Evolutionary conservation across 2,113 vertebrate genomes (phyloP).

Genomic region (human): DNA sequence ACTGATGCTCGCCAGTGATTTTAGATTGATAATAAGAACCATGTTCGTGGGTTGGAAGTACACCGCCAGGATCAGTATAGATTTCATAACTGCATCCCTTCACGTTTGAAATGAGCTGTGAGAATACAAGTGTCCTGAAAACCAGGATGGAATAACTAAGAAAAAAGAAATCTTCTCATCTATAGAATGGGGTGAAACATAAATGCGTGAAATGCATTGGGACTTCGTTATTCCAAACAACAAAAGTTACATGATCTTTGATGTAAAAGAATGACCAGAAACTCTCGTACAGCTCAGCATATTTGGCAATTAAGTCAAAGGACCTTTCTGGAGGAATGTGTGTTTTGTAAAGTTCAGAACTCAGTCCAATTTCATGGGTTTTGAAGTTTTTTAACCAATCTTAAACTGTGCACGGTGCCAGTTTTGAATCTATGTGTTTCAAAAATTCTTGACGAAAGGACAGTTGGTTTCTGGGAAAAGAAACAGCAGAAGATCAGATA

Average conservation of each 20-base stretch:
- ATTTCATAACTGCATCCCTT: conserved; percentile 10
- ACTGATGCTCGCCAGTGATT: conserved; percentile 20
- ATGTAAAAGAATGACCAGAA: conserved; percentile 12
- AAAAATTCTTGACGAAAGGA: conserved; percentile 10
- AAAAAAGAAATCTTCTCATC: conserved; percentile 15
- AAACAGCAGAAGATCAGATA: not conserved
- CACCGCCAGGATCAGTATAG: not conserved
- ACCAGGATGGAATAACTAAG: not conserved
- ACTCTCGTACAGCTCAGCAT: not conserved
- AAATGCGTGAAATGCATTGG: not conserved
- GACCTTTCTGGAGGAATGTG: conserved; percentile 45
- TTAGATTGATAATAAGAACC: conserved; percentile 37
- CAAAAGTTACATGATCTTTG: not conserved
- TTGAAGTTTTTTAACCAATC: conserved; percentile 49
- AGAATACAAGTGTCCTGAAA: not conserved
- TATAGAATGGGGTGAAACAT: conserved; percentile 9
- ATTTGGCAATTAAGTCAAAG: conserved; percentile 15
- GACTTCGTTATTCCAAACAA: not conserved
- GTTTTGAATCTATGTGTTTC: not conserved
- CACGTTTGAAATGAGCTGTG: not conserved
- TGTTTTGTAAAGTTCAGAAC: conserved; percentile 29
- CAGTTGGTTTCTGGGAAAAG: conserved; percentile 34
- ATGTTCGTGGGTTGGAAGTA: not conserved
- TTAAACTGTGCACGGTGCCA: conserved; percentile 8
- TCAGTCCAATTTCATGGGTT: conserved; percentile 31